Percentiles rank a stretch among this genome's conserved stretches.
Evolutionary conservation across 2,797 vertebrate genomes (phyloP).

Genomic region (Rhinatrema bivittatum): DNA sequence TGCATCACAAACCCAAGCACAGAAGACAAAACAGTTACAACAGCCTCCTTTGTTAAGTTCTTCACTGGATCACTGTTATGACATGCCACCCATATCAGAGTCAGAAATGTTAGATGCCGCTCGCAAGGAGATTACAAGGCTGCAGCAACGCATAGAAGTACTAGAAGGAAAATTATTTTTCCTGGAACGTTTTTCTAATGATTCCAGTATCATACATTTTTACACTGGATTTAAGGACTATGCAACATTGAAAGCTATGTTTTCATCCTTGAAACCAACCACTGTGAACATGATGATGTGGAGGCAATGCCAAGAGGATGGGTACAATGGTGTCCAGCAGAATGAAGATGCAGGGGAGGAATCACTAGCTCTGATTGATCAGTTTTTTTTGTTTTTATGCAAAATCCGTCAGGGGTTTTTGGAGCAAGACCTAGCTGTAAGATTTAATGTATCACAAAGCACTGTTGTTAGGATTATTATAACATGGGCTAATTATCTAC

Average conservation of each 20-base stretch:
- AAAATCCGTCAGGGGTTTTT: constrained; percentile 11
- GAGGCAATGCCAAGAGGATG: constrained; percentile 6
- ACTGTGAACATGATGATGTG: constrained; percentile 4
- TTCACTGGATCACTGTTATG: constrained; percentile 10
- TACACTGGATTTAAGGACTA: constrained; percentile 14
- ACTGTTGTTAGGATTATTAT: background rate
- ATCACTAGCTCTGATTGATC: constrained; percentile 2
- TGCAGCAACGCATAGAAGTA: constrained; percentile 1
- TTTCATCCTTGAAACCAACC: background rate
- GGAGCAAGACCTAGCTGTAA: constrained; percentile 2
- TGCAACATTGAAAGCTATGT: constrained; percentile 4
- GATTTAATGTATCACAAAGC: constrained; percentile 3
- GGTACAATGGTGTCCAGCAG: background rate
- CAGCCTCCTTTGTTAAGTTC: background rate
- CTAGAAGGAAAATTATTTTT: constrained; percentile 5
- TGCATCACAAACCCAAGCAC: background rate
- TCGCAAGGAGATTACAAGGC: constrained; percentile 5
- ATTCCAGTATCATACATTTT: constrained; percentile 4
- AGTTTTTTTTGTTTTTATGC: constrained; percentile 14
- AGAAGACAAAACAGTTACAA: background rate
- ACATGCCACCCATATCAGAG: constrained; percentile 7
- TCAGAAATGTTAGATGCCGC: constrained; percentile 5
- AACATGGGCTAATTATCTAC: constrained; percentile 11
- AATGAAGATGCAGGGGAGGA: background rate
- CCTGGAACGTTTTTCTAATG: constrained; percentile 4